Conservation (phyloP, 2,113 vertebrate species). For the Scatophagus argus region DNA sequence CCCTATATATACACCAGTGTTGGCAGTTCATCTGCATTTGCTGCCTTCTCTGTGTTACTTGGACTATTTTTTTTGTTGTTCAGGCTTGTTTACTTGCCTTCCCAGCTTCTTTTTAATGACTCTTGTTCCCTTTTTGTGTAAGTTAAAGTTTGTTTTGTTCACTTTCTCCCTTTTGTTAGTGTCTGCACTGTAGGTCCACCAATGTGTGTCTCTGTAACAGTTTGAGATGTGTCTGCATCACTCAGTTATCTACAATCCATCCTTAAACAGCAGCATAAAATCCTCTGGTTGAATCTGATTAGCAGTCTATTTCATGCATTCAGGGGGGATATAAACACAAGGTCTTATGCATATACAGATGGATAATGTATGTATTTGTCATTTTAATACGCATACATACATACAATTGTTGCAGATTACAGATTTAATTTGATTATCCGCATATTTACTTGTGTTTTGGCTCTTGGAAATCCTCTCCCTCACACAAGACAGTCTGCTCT, state of each 20-base stretch:
- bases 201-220: too few relatives aligned
- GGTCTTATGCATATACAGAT: slow-evolving; percentile 3
- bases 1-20: too few relatives aligned
- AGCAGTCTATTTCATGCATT: not conserved
- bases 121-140: too few relatives aligned
- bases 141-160: too few relatives aligned
- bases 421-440: not conserved
- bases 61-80: too few relatives aligned
- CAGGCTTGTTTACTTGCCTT: too few relatives aligned
- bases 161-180: too few relatives aligned
- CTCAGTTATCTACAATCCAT: not conserved
- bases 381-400: slow-evolving; percentile 12
- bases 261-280: not conserved
- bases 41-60: too few relatives aligned
- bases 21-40: too few relatives aligned
- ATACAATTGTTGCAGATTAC: slow-evolving; percentile 2
- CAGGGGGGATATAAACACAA: not conserved
- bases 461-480: not conserved
- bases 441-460: not conserved
- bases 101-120: too few relatives aligned
- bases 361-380: not conserved
- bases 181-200: too few relatives aligned
- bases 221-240: not conserved
- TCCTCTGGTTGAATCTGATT: not conserved
- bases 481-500: slow-evolving; percentile 1